Percentiles rank a stretch among this genome's conserved stretches.
phyloP scores from a whole-genome alignment of 2,797 vertebrate genomes.

The Sebastes baramenuke region DNA sequence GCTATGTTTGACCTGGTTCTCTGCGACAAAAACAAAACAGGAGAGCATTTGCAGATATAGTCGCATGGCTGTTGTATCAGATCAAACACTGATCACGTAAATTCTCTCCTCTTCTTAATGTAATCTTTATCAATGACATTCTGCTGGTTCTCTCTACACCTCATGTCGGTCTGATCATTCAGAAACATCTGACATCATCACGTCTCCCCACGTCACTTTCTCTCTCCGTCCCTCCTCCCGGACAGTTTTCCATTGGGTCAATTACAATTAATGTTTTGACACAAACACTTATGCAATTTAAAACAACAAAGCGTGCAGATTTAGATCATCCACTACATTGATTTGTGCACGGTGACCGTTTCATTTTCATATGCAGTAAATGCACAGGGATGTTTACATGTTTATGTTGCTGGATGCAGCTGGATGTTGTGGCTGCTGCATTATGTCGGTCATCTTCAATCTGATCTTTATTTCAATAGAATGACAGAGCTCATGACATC shows the following conservation, averaged over 20 bases:
- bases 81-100: not conserved
- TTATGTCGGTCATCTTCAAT: not conserved
- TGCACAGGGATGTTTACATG: not conserved
- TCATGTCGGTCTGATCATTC: not conserved
- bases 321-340: not conserved
- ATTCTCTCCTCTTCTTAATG: not conserved
- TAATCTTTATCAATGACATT: not conserved
- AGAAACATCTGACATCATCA: constrained; percentile 16
- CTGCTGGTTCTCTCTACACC: not conserved
- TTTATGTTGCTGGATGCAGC: not conserved
- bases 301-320: constrained; percentile 8
- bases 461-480: constrained; percentile 47
- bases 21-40: not conserved
- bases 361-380: not conserved
- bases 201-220: not conserved
- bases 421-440: constrained; percentile 31
- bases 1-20: not conserved
- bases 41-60: not conserved
- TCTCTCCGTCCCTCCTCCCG: constrained; percentile 28
- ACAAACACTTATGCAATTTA: constrained; percentile 54
- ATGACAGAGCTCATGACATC: constrained; percentile 62
- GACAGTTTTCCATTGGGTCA: constrained; percentile 76
- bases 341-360: not conserved
- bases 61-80: not conserved
- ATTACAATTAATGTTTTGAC: constrained; percentile 56